Base-by-base conservation (phyloP, 2,113 vertebrate genomes). In the Catharus fuscescens region DNA sequence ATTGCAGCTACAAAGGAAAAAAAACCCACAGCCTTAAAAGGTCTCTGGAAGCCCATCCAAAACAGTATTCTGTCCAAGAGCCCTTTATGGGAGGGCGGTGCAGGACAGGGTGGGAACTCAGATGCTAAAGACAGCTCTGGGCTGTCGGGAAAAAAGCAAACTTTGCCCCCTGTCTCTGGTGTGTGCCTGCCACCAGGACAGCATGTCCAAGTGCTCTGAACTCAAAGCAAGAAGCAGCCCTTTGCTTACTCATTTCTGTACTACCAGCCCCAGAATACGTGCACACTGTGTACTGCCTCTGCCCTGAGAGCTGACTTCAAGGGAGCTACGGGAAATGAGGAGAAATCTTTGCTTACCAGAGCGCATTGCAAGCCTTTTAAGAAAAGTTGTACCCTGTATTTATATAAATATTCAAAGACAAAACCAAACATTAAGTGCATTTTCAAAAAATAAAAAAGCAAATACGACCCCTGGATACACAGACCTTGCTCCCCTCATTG, bases 31-130 rank as follows among this genome's bases (percentile, higher is more conserved):
- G 57, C 94, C 81, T 92, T 94, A 92, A 94, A 95, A 96, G 71
- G 90, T 77, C 93, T 95, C 59, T 80, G 86, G 84, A 92, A 87
- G 18, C 20, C 71, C 62, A 90, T 91, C 84, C 87, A 95, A 87
- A 90, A 65, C 4, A 82, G 29, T 8, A 24, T 71, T 87, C 57
- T 44, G 65, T 65, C 86, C 91, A 76, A 92, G 70, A n/a, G 36
- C 50, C 62, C 54, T 70, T 52, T 25, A 38, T 0, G 0, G 57
- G n/a, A 60, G 29, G 20, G 42, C 0, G 1, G 29, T 66, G 71
- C 64, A 70, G 44, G 14, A 80, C 29, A 59, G 80, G 72, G 42
- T 77, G 80, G 88, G 88, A 94, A 64, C 48, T 36, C 24, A 52
- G 61, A 92, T 28, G 19, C 83, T 90, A 53, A 86, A 76, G 78